Evolutionary conservation across 2,888 invertebrate species (phyloP).

Genomic region (Cylloceria caligata): DNA sequence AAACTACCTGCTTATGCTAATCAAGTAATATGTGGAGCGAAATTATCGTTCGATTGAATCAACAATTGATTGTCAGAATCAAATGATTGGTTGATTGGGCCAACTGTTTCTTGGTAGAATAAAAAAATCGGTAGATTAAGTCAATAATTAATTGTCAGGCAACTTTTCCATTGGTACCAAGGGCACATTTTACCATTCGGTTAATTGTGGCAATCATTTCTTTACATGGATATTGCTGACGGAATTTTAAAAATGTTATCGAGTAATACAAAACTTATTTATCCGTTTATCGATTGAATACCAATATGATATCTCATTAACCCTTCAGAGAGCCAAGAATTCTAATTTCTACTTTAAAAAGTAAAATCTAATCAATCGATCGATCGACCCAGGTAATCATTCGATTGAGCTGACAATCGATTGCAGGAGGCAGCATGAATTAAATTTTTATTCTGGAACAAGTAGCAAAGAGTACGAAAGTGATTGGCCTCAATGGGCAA

Average conservation of each 20-base stretch:
- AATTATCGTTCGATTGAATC: not conserved
- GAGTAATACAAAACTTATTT: not conserved
- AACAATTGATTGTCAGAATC: not conserved
- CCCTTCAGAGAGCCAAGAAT: too few species aligned
- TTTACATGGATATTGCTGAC: not conserved
- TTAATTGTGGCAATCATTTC: not conserved
- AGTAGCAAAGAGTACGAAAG: constrained; percentile 44
- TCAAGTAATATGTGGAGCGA: not conserved
- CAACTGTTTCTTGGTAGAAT: not conserved
- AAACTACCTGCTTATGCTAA: not conserved
- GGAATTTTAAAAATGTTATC: not conserved
- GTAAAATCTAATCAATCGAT: too few species aligned
- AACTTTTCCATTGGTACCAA: not conserved
- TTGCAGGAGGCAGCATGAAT: too few species aligned
- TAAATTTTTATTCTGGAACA: too few species aligned
- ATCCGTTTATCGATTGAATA: not conserved
- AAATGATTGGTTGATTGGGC: not conserved
- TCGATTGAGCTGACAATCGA: too few species aligned
- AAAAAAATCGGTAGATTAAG: not conserved
- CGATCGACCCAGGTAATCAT: too few species aligned
- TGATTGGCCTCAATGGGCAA: constrained; percentile 38
- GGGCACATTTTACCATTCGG: not conserved
- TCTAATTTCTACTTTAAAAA: too few species aligned
- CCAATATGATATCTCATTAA: too few species aligned
- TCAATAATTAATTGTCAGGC: not conserved